Percentiles rank a stretch among this genome's conserved stretches.
Conservation (phyloP, 2,113 vertebrate genomes). For the Elephas maximus region DNA sequence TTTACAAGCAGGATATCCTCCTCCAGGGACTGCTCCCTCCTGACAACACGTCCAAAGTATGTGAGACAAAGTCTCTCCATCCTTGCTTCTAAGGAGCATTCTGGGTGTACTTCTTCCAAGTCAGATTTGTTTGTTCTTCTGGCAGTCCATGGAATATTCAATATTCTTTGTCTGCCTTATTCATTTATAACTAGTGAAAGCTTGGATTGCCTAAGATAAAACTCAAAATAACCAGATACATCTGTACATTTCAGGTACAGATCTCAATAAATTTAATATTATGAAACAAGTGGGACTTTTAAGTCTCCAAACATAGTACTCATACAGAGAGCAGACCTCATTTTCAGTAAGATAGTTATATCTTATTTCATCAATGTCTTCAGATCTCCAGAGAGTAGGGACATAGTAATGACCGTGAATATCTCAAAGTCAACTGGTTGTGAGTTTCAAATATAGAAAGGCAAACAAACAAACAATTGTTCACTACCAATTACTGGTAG, state of each 20-base stretch:
- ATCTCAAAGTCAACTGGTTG: background rate
- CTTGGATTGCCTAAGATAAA: constrained; percentile 22
- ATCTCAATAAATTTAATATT: constrained; percentile 7
- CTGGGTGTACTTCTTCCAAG: no score
- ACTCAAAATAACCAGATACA: background rate
- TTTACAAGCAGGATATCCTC: no score
- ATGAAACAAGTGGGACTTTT: background rate
- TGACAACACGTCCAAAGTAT: no score
- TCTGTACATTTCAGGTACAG: background rate
- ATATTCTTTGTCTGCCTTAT: no score
- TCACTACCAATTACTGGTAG: background rate
- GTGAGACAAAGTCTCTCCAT: no score
- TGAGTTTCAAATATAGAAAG: background rate
- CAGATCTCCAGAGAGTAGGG: background rate
- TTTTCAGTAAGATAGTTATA: background rate
- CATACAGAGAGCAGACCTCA: background rate
- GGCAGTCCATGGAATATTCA: no score
- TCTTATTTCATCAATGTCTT: background rate
- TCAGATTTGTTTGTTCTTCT: no score
- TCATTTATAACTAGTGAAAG: constrained; percentile 41
- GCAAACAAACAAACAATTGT: background rate
- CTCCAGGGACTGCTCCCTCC: no score
- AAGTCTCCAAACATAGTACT: background rate
- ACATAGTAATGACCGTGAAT: background rate
- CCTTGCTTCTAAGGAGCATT: no score